A percentile compares a stretch with the other conserved stretches of the same genome.
Conservation (phyloP, 2,888 invertebrate species). For the Frankliniella fusca region DNA sequence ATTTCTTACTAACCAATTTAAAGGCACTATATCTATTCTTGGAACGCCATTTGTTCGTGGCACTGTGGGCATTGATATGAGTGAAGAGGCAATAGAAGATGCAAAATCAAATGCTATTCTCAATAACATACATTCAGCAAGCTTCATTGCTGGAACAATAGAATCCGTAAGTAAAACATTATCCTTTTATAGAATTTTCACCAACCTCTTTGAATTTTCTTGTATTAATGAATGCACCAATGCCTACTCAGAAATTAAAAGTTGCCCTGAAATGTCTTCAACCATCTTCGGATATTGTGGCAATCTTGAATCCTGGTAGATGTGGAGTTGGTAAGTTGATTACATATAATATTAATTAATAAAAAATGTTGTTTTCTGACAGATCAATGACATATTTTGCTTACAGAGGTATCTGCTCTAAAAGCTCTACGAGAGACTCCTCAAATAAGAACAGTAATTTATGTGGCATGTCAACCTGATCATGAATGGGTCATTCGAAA, state of each 20-base stretch:
- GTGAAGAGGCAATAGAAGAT: constrained; percentile 80
- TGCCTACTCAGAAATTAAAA: constrained; percentile 40
- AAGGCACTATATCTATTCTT: constrained; percentile 45
- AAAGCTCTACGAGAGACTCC: constrained; percentile 67
- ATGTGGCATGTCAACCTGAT: constrained; percentile 82
- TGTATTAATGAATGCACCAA: neutral
- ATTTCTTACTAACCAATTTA: too few relatives aligned
- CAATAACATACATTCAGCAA: constrained; percentile 74
- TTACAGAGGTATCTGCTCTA: constrained; percentile 44
- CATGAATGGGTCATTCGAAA: constrained; percentile 75
- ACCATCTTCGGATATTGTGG: constrained; percentile 59
- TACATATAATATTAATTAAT: constrained; percentile 24
- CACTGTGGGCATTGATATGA: constrained; percentile 75
- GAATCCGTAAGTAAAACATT: constrained; percentile 57
- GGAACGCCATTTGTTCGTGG: constrained; percentile 44
- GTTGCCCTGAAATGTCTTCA: constrained; percentile 39
- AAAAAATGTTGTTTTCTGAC: neutral
- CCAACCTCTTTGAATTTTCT: constrained; percentile 40
- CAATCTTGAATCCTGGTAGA: constrained; percentile 93
- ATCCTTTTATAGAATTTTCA: constrained; percentile 21
- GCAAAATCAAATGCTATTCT: constrained; percentile 78
- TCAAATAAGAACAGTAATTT: constrained; percentile 74
- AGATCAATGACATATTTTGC: constrained; percentile 33
- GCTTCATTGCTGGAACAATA: constrained; percentile 84
- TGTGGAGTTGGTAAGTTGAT: constrained; percentile 79